Evolutionary conservation across 2,888 invertebrate species (phyloP).

Genomic region (Rhamphomyia laevipes): DNA sequence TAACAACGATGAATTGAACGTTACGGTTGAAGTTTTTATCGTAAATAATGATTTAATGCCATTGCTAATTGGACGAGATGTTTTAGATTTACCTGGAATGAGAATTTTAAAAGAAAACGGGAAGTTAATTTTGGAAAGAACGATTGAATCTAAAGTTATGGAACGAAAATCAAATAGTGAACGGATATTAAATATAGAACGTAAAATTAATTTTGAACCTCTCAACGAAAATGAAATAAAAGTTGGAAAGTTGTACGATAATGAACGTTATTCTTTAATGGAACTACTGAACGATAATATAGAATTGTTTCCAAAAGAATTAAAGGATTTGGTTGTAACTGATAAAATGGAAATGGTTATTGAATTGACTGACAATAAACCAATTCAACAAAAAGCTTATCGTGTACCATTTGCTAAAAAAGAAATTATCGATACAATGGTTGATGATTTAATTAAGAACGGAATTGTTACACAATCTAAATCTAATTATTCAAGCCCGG

Average conservation of each 20-base stretch:
- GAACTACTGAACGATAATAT: neutral
- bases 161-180: too few species aligned
- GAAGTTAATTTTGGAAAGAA: too few species aligned
- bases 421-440: neutral
- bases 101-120: too few species aligned
- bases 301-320: neutral
- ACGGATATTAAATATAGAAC: neutral
- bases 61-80: too few species aligned
- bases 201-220: too few species aligned
- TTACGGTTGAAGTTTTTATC: neutral
- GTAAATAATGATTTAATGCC: too few species aligned
- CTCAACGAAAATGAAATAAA: too few species aligned
- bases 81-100: too few species aligned
- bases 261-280: too few species aligned
- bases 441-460: slow-evolving; percentile 2
- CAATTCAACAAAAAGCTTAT: neutral
- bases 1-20: neutral
- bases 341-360: neutral
- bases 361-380: neutral
- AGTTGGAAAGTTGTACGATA: too few species aligned
- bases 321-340: neutral
- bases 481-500: neutral
- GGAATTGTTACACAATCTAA: neutral
- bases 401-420: neutral
- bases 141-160: too few species aligned